Conservation (phyloP, 2,888 invertebrate species). For the Agelastica alni region DNA sequence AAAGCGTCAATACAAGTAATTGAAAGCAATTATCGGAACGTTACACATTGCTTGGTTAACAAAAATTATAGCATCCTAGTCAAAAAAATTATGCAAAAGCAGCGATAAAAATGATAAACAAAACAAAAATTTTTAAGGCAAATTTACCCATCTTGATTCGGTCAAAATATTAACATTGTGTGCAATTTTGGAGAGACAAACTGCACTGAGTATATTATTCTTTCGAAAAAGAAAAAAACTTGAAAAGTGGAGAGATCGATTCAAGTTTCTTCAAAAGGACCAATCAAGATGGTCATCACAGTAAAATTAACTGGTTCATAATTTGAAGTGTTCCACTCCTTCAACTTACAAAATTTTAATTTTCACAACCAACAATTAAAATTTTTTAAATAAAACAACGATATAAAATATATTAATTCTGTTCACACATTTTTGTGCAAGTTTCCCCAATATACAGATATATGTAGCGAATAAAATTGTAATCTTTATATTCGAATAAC, state of each 20-base stretch:
- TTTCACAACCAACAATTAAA: constrained; percentile 50
- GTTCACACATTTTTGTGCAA: constrained; percentile 43
- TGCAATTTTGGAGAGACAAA: constrained; percentile 44
- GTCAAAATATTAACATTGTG: constrained; percentile 13
- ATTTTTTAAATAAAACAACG: constrained; percentile 51
- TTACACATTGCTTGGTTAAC: constrained; percentile 39
- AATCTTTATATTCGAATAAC: constrained; percentile 32
- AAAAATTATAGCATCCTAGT: constrained; percentile 44
- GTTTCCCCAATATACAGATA: constrained; percentile 56
- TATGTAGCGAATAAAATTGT: constrained; percentile 28
- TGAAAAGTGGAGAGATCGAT: constrained; percentile 39
- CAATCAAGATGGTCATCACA: constrained; percentile 43
- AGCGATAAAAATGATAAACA: constrained; percentile 42
- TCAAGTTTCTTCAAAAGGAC: constrained; percentile 19
- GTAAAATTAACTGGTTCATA: constrained; percentile 42
- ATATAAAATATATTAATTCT: constrained; percentile 50
- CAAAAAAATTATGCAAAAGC: constrained; percentile 46
- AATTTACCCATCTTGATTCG: constrained; percentile 34
- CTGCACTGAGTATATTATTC: constrained; percentile 25
- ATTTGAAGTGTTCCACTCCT: constrained; percentile 49
- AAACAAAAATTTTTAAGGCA: constrained; percentile 39
- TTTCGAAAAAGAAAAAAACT: constrained; percentile 26
- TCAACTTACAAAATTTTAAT: constrained; percentile 41
- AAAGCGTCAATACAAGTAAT: constrained; percentile 35
- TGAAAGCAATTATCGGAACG: constrained; percentile 33